Conservation (phyloP, 1,140 invertebrate species). For the Drosophila busckii region DNA sequence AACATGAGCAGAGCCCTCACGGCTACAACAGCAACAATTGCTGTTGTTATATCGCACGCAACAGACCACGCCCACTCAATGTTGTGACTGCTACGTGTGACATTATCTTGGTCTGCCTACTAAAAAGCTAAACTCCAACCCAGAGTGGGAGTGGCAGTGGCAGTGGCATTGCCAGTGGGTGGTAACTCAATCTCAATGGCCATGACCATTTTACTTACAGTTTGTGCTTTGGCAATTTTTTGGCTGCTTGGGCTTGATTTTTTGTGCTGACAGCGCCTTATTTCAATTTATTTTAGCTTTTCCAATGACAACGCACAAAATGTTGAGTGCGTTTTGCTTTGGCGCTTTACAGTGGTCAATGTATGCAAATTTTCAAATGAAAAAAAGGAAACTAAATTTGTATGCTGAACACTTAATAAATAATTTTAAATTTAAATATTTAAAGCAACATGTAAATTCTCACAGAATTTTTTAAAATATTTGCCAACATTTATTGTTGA, state of each 20-base stretch:
- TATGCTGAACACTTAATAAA: no score
- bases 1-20: not conserved
- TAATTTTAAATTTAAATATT: no score
- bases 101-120: conserved; percentile 15
- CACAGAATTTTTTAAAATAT: no score
- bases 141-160: no score
- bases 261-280: conserved; percentile 71
- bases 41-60: conserved; percentile 29
- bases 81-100: conserved; percentile 39
- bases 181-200: not conserved
- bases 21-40: not conserved
- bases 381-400: no score
- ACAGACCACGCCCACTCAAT: conserved; percentile 36
- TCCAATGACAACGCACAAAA: conserved; percentile 69
- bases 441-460: no score
- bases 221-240: conserved; percentile 4
- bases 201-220: not conserved
- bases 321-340: conserved; percentile 35
- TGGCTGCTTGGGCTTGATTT: conserved; percentile 15
- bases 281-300: conserved; percentile 72
- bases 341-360: no score
- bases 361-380: no score
- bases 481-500: no score
- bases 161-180: no score
- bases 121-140: no score